Percentiles rank a stretch among this genome's conserved stretches.
phyloP scores from a whole-genome alignment of 2,888 invertebrate genomes.

The Drepana falcataria region DNA sequence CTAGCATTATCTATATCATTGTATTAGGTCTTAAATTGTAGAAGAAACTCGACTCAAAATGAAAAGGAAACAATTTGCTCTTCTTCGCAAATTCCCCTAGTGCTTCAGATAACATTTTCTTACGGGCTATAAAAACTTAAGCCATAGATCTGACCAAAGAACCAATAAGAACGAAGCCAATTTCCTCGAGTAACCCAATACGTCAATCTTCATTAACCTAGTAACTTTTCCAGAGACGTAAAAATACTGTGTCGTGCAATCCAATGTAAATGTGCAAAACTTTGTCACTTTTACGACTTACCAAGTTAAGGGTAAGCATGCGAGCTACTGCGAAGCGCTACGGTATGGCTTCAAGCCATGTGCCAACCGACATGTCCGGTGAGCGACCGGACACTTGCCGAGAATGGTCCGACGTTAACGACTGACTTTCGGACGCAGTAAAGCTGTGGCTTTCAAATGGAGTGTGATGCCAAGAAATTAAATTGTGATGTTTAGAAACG shows the following conservation, averaged over 20 bases:
- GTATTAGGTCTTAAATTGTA: too few species aligned
- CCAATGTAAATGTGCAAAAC: constrained; percentile 1
- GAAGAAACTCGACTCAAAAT: too few species aligned
- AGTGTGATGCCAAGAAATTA: not conserved
- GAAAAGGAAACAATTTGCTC: too few species aligned
- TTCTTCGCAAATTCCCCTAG: too few species aligned
- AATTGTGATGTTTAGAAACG: not conserved
- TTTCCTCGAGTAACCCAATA: not conserved
- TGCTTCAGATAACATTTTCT: too few species aligned
- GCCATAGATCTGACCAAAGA: constrained; percentile 4
- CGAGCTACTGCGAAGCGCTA: not conserved
- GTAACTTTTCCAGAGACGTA: not conserved
- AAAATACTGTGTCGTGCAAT: not conserved
- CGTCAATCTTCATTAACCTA: not conserved
- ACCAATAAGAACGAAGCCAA: not conserved
- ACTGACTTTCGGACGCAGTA: constrained; percentile 2
- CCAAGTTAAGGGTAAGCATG: not conserved
- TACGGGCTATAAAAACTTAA: not conserved
- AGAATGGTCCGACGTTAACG: constrained; percentile 1
- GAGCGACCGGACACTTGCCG: constrained; percentile 1
- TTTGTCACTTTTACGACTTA: constrained; percentile 1
- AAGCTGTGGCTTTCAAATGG: not conserved
- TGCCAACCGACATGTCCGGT: constrained; percentile 18
- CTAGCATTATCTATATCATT: too few species aligned
- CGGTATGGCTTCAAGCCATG: constrained; percentile 3